Percentiles rank a stretch among this genome's conserved stretches.
These are phyloP conservation scores for Callimorpha dominula DNA, from an alignment of 2,888 invertebrate genomes.

Conservation along the genomic window DNA sequence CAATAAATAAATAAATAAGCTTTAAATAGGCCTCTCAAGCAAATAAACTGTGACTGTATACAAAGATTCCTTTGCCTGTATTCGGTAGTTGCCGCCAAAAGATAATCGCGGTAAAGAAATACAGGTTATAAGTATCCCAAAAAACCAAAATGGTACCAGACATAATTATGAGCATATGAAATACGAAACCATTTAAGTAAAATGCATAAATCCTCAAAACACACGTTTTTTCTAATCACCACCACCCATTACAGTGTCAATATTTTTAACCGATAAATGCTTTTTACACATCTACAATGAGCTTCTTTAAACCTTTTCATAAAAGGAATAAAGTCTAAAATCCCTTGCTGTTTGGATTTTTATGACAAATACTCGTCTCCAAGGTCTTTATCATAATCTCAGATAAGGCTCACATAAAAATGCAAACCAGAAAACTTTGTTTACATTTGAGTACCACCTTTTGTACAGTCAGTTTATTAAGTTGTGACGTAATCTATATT, in stretches of 20 bases:
- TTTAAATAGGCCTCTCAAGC: not conserved
- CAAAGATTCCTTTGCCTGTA: not conserved
- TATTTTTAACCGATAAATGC: conserved; percentile 31
- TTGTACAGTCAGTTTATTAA: conserved; percentile 23
- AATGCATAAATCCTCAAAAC: conserved; percentile 33
- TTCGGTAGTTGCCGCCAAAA: conserved; percentile 8
- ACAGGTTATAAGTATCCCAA: not conserved
- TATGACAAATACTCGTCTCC: conserved; percentile 38
- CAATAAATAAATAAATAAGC: too few species aligned
- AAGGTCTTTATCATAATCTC: conserved; percentile 49
- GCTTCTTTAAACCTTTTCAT: not conserved
- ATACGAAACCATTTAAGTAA: conserved; percentile 10
- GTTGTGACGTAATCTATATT: conserved; percentile 32
- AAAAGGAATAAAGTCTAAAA: not conserved
- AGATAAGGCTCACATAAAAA: conserved; percentile 47
- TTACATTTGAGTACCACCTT: conserved; percentile 31
- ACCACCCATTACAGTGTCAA: conserved; percentile 42
- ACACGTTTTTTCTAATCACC: conserved; percentile 34
- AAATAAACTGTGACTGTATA: not conserved
- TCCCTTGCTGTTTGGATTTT: conserved; percentile 14
- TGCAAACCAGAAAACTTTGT: conserved; percentile 33
- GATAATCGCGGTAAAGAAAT: conserved; percentile 3
- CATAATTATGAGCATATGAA: not conserved
- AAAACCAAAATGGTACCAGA: conserved; percentile 5
- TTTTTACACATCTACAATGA: conserved; percentile 5